Conservation (phyloP, 2,113 vertebrate species). For the Spilogale gracilis region DNA sequence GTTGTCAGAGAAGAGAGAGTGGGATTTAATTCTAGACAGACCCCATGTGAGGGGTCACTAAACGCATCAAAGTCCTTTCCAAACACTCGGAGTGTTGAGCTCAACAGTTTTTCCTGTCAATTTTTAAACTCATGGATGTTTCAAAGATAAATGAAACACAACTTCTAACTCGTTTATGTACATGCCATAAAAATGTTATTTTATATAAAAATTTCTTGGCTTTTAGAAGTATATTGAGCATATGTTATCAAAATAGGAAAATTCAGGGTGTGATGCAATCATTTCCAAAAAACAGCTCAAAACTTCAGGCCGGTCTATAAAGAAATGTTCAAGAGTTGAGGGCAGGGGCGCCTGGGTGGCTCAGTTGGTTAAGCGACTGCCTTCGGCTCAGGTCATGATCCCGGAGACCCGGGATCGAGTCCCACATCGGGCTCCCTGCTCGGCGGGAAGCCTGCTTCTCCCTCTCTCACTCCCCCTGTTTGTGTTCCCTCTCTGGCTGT, state of each 20-base stretch:
- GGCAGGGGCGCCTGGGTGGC: no score
- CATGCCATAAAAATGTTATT: not conserved
- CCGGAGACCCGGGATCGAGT: no score
- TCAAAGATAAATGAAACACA: not conserved
- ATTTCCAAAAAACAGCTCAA: not conserved
- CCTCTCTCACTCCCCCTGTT: no score
- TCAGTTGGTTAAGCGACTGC: no score
- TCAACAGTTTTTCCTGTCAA: not conserved
- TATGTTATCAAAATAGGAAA: not conserved
- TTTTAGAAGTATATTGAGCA: not conserved
- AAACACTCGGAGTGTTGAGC: not conserved
- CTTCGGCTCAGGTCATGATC: no score
- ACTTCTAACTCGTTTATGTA: not conserved
- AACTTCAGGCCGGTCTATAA: not conserved
- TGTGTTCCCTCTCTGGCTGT: no score
- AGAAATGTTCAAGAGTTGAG: not conserved
- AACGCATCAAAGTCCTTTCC: not conserved
- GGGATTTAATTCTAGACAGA: not conserved
- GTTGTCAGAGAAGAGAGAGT: not conserved
- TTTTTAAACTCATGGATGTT: not conserved
- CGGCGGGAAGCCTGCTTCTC: no score
- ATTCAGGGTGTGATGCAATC: not conserved
- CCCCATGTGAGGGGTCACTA: not conserved
- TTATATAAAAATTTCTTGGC: not conserved
- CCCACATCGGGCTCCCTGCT: no score